phyloP scores from a whole-genome alignment of 2,797 vertebrate genomes.

The Petrocephalus schoutedeni region DNA sequence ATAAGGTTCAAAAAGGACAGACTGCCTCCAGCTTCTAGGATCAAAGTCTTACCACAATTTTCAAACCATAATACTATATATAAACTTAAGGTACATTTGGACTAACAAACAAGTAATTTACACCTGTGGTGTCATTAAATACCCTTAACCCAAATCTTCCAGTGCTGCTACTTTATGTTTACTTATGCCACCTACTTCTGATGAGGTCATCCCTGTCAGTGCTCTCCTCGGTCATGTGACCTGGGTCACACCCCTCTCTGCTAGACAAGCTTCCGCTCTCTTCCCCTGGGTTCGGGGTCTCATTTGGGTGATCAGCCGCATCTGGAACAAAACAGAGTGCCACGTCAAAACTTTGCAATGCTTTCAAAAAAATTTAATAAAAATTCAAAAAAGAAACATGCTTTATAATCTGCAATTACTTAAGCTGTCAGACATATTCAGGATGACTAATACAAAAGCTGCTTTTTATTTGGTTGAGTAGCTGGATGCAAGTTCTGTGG shows the following conservation, averaged over 20 bases:
- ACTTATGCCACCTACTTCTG: conserved; percentile 74
- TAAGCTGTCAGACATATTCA: not conserved
- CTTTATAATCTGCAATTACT: not conserved
- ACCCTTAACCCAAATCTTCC: not conserved
- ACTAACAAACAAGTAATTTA: conserved; percentile 5
- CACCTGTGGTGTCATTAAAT: not conserved
- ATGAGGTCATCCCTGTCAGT: conserved; percentile 67
- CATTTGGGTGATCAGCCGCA: conserved; percentile 59
- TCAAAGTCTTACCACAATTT: not conserved
- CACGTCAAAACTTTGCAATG: not conserved
- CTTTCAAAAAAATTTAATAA: not conserved
- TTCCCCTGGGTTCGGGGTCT: conserved; percentile 55
- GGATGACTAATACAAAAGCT: not conserved
- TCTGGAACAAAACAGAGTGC: conserved; percentile 53
- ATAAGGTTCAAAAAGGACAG: not conserved
- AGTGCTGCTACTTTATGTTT: not conserved
- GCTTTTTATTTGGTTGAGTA: not conserved
- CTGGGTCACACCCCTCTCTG: conserved; percentile 57
- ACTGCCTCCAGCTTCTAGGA: not conserved
- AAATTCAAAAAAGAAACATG: not conserved
- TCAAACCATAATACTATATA: not conserved
- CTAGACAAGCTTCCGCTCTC: conserved; percentile 48
- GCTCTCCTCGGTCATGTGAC: conserved; percentile 63
- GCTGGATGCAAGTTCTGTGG: not conserved
- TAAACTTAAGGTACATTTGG: not conserved